Conservation (phyloP, 2,113 vertebrate genomes). For the Isichthys henryi region DNA sequence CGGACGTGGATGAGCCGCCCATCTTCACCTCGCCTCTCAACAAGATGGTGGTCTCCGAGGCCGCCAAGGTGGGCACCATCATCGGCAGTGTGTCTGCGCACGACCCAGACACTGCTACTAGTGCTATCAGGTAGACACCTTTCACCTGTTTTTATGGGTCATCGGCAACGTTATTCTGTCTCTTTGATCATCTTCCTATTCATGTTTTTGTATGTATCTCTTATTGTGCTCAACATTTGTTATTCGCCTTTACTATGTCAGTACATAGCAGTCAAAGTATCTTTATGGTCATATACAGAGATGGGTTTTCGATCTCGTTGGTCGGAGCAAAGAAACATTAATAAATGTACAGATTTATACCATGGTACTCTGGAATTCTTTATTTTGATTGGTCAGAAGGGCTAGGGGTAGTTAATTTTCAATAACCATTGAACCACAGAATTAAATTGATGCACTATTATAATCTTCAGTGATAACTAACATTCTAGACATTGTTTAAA, state of each 20-base stretch:
- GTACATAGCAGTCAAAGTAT: not conserved
- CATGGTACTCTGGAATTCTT: not conserved
- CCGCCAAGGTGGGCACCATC: constrained; percentile 75
- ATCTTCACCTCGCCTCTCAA: constrained; percentile 69
- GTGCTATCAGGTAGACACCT: constrained; percentile 71
- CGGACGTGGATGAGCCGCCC: constrained; percentile 87
- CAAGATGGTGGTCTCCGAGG: constrained; percentile 83
- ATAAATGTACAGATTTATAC: not conserved
- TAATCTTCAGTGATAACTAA: not conserved
- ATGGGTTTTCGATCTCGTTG: not conserved
- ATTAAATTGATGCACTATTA: not conserved
- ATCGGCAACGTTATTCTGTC: not conserved
- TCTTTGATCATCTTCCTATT: not conserved
- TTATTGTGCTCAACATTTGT: not conserved
- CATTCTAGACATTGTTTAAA: not conserved
- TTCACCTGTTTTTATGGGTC: not conserved
- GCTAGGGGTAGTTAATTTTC: not conserved
- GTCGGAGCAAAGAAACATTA: not conserved
- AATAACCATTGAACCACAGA: not conserved
- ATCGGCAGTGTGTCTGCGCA: constrained; percentile 84
- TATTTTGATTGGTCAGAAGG: not conserved
- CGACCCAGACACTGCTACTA: constrained; percentile 81
- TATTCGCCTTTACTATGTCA: not conserved
- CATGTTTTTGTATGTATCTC: not conserved
- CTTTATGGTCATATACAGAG: not conserved